Evolutionary conservation across 2,888 invertebrate species (phyloP).

Genomic region (Lasius fuliginosus): DNA sequence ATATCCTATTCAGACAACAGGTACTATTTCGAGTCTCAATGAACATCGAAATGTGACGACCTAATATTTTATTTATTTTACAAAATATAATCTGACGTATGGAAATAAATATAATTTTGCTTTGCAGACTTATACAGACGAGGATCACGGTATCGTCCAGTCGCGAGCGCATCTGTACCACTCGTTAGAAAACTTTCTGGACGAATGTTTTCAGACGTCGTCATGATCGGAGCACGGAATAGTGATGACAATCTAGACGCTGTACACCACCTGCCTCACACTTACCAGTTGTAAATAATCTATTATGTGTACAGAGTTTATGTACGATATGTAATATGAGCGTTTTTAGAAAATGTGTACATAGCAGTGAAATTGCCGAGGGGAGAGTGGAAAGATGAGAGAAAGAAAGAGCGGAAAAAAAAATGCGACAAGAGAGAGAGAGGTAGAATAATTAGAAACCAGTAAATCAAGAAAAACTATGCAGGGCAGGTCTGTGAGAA

Average conservation of each 20-base stretch:
- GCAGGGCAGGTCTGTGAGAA: conserved; percentile 49
- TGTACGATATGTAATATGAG: conserved; percentile 84
- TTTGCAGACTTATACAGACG: conserved; percentile 96
- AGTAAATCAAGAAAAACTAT: conserved; percentile 30
- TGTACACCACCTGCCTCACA: conserved; percentile 71
- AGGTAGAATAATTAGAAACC: conserved; percentile 29
- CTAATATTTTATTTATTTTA: not conserved
- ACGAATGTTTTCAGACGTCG: conserved; percentile 87
- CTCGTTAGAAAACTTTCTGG: conserved; percentile 94
- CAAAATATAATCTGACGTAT: not conserved
- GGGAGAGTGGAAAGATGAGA: not conserved
- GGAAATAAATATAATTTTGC: not conserved
- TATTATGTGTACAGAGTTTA: conserved; percentile 83
- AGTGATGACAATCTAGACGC: conserved; percentile 68
- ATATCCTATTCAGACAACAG: conserved; percentile 97
- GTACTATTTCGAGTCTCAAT: conserved; percentile 86
- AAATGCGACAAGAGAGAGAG: not conserved
- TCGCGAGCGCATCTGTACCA: conserved; percentile 96
- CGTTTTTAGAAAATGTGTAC: conserved; percentile 77
- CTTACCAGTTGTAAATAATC: conserved; percentile 71
- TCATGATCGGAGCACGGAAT: conserved; percentile 76
- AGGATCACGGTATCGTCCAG: conserved; percentile 94
- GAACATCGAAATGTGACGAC: not conserved
- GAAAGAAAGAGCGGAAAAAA: not conserved
- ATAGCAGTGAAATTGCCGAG: conserved; percentile 66